Evolutionary conservation across 2,888 invertebrate species (phyloP), one percentile per base, ranked within the genome.

Genomic region (Escarpia spicata): DNA sequence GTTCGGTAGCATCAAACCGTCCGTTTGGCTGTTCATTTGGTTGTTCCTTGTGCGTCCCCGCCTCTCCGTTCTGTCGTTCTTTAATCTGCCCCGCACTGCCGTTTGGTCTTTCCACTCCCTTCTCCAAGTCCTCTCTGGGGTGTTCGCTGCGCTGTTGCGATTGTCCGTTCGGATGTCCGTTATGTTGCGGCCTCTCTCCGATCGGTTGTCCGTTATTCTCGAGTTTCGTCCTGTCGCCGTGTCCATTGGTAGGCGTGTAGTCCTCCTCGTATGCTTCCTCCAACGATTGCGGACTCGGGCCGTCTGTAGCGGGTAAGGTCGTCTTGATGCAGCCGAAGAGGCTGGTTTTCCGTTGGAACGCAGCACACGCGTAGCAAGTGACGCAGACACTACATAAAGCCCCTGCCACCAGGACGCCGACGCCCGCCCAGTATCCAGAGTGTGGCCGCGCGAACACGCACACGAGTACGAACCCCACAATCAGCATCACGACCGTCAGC

Each of bases 321-420:
- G 75, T 75, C 75, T 75, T 75, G 75, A 75, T 75, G 75, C 75
- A 75, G 19, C 75, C 75, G 75, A 75, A 75, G 75, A 75, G 75
- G 26, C 26, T 75, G 0, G 75, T 26, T 26, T 75, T 75, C 75
- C 75, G 19, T 6, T 26, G 75, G 75, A 75, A 75, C 26, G 75
- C 75, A 6, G 26, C 19, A n/a, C 75, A 75, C 19, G 75, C 75
- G n/a, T 75, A 75, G 75, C 75, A 75, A 26, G 75, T 75, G 75
- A 75, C 75, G n/a, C 26, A 75, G 75, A 75, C 75, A 75, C 75
- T 75, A 26, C 75, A 26, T 26, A 75, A 26, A 19, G 75, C 75
- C 75, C 75, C 75, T 15, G n/a, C n/a, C 75, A 75, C 26, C 0
- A 75, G 75, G 19, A 6, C 75, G 26, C 75, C 75, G 26, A 75